Evolutionary conservation across 2,113 vertebrate species (phyloP), one percentile per base, ranked within the genome.

Genomic region (Hyperoodon ampullatus): DNA sequence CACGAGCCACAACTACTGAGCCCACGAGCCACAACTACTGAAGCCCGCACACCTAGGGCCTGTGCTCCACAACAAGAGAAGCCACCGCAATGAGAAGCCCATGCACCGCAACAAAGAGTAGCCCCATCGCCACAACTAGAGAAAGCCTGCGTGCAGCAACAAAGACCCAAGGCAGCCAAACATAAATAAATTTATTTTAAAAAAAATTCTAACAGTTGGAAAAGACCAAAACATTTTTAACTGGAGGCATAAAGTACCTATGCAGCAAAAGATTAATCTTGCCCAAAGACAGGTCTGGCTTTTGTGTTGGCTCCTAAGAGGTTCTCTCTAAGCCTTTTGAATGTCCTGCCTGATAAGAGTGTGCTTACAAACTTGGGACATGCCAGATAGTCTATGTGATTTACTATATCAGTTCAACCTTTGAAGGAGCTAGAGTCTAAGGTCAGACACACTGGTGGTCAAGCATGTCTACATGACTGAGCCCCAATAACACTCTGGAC

Each of bases 61-160:
- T 14, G 50, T 53, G 15, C 50, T 53, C 50, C 50, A 53, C 50
- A 53, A 53, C 5, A 4, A 39, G 5, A 53, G 5, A 5, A 53
- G 50, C 15, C 50, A 53, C 50, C 50, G 5, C 50, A 16, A 50
- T 15, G 50, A 50, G 50, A 50, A 14, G 50, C 50, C 50, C 14
- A 0, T 1, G 4, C 4, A 50, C 50, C 50, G 4, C 50, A 50
- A 50, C 50, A 53, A 53, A 53, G 15, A 53, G 53, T 18, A 53
- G 15, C 53, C 53, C 53, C 53, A 4, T 53, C 53, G 0, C 53
- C 53, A 18, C 53, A 53, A 53, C 53, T 18, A 18, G 53, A 53
- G 53, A 53, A 53, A 16, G 53, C 53, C 53, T 1, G 0, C 1
- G 5, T 0, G 15, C 5, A 18, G 53, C 53, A 53, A 53, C 15